Conservation (phyloP, 2,888 invertebrate genomes). For the Arctia plantaginis region DNA sequence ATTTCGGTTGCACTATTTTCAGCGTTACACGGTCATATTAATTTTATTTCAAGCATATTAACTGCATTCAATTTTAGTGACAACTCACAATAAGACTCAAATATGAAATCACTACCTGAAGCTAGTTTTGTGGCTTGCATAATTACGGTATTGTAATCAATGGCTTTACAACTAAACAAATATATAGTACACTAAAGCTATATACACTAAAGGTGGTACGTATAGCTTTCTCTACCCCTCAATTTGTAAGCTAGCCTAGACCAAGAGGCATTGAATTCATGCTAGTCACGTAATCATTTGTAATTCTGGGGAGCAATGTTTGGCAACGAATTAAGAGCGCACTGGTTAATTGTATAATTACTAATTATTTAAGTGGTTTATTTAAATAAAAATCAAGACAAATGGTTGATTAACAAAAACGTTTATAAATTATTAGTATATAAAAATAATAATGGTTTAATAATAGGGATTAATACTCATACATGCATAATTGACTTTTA, state of each 20-base stretch:
- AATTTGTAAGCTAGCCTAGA: slow-evolving; percentile 5
- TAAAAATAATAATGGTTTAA: not conserved
- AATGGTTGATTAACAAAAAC: not conserved
- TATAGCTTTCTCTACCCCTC: not conserved
- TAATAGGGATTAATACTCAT: not conserved
- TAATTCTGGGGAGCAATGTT: slow-evolving; percentile 6
- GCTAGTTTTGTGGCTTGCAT: not conserved
- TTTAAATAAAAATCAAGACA: not conserved
- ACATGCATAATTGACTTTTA: not conserved
- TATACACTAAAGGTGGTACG: not conserved
- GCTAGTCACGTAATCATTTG: slow-evolving; percentile 6
- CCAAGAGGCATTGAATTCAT: not conserved
- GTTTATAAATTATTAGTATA: not conserved
- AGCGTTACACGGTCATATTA: too few relatives aligned
- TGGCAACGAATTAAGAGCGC: slow-evolving; percentile 8
- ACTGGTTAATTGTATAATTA: slow-evolving; percentile 13
- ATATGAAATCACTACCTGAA: not conserved
- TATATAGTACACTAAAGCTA: not conserved
- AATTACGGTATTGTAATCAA: not conserved
- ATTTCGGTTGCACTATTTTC: too few relatives aligned
- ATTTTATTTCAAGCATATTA: too few relatives aligned
- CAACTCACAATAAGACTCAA: not conserved
- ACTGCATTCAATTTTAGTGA: too few relatives aligned
- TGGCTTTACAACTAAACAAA: not conserved
- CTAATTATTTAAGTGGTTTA: slow-evolving; percentile 8